These are phyloP conservation scores for Papilio demoleus DNA, from an alignment of 2,888 invertebrate genomes.

Conservation along the genomic window DNA sequence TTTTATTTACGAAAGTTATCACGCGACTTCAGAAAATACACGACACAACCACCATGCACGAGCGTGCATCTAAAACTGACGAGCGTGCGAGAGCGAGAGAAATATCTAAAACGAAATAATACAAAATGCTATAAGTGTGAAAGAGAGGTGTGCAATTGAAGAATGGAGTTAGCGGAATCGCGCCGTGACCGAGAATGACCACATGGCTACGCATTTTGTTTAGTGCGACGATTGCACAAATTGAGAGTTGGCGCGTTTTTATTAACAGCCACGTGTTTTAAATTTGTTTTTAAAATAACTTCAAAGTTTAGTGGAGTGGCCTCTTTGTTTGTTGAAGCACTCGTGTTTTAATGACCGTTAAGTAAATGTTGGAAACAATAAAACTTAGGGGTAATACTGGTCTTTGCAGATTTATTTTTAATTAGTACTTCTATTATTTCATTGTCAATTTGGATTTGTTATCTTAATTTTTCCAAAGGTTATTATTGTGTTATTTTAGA, in stretches of 20 bases:
- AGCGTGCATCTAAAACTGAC: constrained; percentile 63
- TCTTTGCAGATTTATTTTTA: constrained; percentile 9
- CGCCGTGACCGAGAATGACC: constrained; percentile 72
- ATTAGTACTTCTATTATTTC: constrained; percentile 26
- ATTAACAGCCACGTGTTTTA: constrained; percentile 70
- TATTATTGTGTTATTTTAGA: neutral
- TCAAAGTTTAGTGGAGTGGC: constrained; percentile 48
- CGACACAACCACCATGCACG: constrained; percentile 51
- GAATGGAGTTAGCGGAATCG: constrained; percentile 68
- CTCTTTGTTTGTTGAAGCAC: constrained; percentile 46
- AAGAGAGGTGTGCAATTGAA: constrained; percentile 55
- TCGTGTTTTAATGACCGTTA: constrained; percentile 36
- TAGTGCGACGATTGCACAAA: constrained; percentile 75
- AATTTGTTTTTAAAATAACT: constrained; percentile 53
- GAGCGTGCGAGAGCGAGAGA: constrained; percentile 65
- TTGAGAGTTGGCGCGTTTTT: constrained; percentile 76
- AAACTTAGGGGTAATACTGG: constrained; percentile 35
- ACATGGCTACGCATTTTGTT: constrained; percentile 75
- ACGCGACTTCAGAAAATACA: constrained; percentile 52
- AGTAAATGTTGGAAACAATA: constrained; percentile 38
- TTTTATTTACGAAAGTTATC: constrained; percentile 75
- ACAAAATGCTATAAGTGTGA: constrained; percentile 54
- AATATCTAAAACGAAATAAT: constrained; percentile 58
- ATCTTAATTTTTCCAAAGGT: neutral
- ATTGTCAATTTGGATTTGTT: neutral